phyloP scores from a whole-genome alignment of 2,888 invertebrate species.

The Teinopalpus imperialis region DNA sequence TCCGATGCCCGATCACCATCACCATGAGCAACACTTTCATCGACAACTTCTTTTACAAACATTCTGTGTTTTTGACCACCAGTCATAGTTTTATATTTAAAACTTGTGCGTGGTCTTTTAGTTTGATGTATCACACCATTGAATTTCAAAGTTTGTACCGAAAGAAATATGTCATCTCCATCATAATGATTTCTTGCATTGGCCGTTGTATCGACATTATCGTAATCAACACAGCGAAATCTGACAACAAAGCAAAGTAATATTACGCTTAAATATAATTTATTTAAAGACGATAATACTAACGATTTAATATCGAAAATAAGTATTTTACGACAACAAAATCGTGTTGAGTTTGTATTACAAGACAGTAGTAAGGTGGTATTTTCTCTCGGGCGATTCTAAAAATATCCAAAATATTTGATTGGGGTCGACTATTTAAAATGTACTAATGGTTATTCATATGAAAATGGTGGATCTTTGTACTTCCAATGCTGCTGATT shows the following conservation, averaged over 20 bases:
- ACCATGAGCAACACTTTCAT: constrained; percentile 38
- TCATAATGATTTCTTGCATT: constrained; percentile 38
- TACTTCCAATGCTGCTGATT: too few relatives aligned
- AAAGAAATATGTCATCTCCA: constrained; percentile 53
- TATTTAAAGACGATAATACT: too few relatives aligned
- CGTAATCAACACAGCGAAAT: constrained; percentile 44
- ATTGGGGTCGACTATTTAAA: too few relatives aligned
- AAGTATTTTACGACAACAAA: too few relatives aligned
- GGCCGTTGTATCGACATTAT: constrained; percentile 31
- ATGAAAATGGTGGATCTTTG: too few relatives aligned
- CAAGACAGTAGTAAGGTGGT: too few relatives aligned
- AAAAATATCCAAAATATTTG: too few relatives aligned
- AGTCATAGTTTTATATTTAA: constrained; percentile 60
- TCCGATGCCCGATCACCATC: constrained; percentile 55
- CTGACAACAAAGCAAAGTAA: constrained; percentile 38
- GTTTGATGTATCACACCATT: constrained; percentile 52
- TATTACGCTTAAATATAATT: too few relatives aligned
- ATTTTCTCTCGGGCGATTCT: too few relatives aligned
- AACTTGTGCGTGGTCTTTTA: constrained; percentile 56
- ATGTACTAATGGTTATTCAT: too few relatives aligned
- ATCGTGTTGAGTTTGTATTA: too few relatives aligned
- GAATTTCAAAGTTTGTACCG: constrained; percentile 70
- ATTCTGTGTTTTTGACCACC: constrained; percentile 59
- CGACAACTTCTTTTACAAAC: constrained; percentile 65
- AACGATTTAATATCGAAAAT: too few relatives aligned